phyloP scores from a whole-genome alignment of 2,888 invertebrate genomes.

The Dasysyrphus albostriatus region DNA sequence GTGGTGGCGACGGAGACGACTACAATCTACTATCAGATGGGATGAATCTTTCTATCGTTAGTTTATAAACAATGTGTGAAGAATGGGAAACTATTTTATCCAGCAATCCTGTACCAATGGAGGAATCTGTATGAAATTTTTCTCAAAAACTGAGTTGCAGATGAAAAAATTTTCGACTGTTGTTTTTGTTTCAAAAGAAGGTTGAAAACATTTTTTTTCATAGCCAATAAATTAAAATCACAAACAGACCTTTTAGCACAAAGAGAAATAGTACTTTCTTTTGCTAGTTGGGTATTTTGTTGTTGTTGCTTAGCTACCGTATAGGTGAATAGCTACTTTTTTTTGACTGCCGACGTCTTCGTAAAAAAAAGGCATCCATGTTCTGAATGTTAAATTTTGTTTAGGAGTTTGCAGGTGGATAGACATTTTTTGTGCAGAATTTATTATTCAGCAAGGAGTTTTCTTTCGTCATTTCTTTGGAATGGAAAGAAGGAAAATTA shows the following conservation, averaged over 20 bases:
- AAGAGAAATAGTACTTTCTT: slow-evolving; percentile 49
- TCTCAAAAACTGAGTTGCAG: not conserved
- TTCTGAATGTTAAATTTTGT: slow-evolving; percentile 34
- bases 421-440: slow-evolving; percentile 24
- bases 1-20: not conserved
- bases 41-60: slow-evolving; percentile 24
- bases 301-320: not conserved
- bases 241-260: slow-evolving; percentile 45
- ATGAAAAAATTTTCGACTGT: slow-evolving; percentile 9
- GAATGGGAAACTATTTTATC: slow-evolving; percentile 2
- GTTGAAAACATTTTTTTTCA: slow-evolving; percentile 48
- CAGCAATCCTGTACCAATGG: slow-evolving; percentile 11
- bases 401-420: slow-evolving; percentile 30
- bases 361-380: slow-evolving; percentile 14
- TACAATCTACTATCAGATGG: slow-evolving; percentile 5
- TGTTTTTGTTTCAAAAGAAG: slow-evolving; percentile 24
- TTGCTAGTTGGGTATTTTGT: slow-evolving; percentile 33
- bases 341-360: not conserved
- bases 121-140: slow-evolving; percentile 18
- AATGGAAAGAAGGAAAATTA: slow-evolving; percentile 44
- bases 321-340: slow-evolving; percentile 6
- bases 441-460: slow-evolving; percentile 59
- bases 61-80: slow-evolving; percentile 14
- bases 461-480: slow-evolving; percentile 53
- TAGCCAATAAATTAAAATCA: slow-evolving; percentile 60